Evolutionary conservation across 2,888 invertebrate species (phyloP).

Genomic region (Aspidiotus rigidus): DNA sequence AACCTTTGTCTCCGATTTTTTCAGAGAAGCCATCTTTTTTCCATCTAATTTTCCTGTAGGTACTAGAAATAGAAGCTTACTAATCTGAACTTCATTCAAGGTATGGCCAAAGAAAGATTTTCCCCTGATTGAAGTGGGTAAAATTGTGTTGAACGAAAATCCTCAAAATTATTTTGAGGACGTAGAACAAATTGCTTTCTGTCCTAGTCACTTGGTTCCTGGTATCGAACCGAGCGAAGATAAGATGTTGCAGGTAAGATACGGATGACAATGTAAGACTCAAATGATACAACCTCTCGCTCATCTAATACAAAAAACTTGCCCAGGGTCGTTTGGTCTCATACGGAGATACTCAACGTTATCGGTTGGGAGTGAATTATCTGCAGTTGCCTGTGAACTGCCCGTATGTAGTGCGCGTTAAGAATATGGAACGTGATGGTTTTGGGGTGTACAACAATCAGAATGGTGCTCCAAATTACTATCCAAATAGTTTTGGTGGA

Average conservation of each 20-base stretch:
- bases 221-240: constrained; percentile 91
- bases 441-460: constrained; percentile 70
- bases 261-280: too few relatives aligned
- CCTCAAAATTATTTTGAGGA: constrained; percentile 89
- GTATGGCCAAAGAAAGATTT: constrained; percentile 80
- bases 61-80: not conserved
- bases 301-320: not conserved
- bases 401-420: constrained; percentile 54
- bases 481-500: constrained; percentile 90
- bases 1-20: too few relatives aligned
- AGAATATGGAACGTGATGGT: constrained; percentile 86
- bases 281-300: too few relatives aligned
- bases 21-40: too few relatives aligned
- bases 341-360: constrained; percentile 85
- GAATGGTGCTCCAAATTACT: constrained; percentile 85
- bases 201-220: constrained; percentile 79
- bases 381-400: constrained; percentile 92
- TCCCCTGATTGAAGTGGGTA: constrained; percentile 81
- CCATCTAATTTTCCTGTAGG: too few relatives aligned
- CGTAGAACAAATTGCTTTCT: constrained; percentile 86
- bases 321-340: constrained; percentile 72
- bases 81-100: constrained; percentile 41
- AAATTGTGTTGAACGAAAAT: constrained; percentile 74
- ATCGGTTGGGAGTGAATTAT: constrained; percentile 84
- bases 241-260: constrained; percentile 64